These are phyloP conservation scores for Zoanthus solanderi DNA, from an alignment of 92 coral and sea anemone genomes.

Conservation along the genomic window DNA sequence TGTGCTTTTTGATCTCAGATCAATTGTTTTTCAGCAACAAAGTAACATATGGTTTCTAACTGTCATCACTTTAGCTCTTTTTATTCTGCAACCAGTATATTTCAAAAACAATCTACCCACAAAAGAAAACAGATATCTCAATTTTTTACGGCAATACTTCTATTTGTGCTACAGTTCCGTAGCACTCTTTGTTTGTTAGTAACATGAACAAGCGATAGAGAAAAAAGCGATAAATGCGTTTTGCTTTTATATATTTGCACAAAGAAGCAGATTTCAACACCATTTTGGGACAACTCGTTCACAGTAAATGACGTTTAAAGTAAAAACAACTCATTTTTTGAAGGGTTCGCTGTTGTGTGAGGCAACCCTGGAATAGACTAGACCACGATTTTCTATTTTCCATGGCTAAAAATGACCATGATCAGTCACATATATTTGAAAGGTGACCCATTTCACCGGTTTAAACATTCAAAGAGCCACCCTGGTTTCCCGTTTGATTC, in stretches of 20 bases:
- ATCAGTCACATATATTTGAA: too few relatives aligned
- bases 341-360: conserved; percentile 8
- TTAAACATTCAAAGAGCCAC: neutral
- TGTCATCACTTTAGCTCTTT: conserved; percentile 31
- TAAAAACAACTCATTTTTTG: too few relatives aligned
- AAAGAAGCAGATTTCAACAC: conserved; percentile 25
- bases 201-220: neutral
- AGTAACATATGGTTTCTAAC: conserved; percentile 24
- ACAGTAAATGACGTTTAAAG: neutral
- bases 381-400: neutral
- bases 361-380: neutral
- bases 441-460: neutral
- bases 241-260: conserved; percentile 13
- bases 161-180: neutral
- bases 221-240: neutral
- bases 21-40: neutral
- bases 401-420: neutral
- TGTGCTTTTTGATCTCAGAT: neutral
- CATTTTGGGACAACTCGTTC: conserved; percentile 32
- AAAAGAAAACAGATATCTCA: neutral
- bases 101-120: neutral
- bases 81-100: neutral
- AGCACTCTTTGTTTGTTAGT: neutral
- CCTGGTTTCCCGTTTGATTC: neutral
- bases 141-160: neutral